These are phyloP conservation scores for Geococcyx californianus DNA, from an alignment of 2,113 vertebrate genomes.

Conservation along the genomic window DNA sequence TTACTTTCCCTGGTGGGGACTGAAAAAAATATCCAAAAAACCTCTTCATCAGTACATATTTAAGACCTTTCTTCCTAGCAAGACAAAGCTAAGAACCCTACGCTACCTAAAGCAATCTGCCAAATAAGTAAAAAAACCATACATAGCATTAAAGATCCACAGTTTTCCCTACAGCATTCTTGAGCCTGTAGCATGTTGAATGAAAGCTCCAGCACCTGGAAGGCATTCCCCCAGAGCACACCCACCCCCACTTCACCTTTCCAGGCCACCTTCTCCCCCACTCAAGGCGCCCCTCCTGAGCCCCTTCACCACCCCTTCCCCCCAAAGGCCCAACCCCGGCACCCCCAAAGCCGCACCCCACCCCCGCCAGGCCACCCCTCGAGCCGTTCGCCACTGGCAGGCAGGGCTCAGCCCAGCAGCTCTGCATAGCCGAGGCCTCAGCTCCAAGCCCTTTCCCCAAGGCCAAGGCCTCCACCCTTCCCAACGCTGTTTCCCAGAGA, in stretches of 20 bases:
- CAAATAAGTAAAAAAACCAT: accelerated
- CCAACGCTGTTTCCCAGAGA: accelerated
- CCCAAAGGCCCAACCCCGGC: no score
- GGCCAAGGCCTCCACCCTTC: neutral
- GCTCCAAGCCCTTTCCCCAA: accelerated
- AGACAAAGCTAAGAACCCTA: neutral
- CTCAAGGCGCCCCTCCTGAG: no score
- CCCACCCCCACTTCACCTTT: no score
- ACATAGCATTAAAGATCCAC: neutral
- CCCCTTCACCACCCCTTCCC: no score
- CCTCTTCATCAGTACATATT: accelerated
- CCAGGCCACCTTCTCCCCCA: no score
- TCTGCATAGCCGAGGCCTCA: no score
- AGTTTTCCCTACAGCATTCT: neutral
- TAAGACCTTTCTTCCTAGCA: accelerated
- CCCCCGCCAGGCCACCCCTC: no score
- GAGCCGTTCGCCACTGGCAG: neutral
- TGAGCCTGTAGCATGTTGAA: accelerated
- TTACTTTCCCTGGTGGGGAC: constrained; percentile 61
- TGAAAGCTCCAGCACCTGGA: neutral
- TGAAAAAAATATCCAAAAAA: neutral
- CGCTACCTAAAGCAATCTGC: neutral
- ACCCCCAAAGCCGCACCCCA: no score
- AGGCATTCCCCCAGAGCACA: no score
- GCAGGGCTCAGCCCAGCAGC: neutral